Evolutionary conservation across 2,797 vertebrate genomes (phyloP), one percentile per base, ranked within the genome.

Genomic region (Scarus forsteni): DNA sequence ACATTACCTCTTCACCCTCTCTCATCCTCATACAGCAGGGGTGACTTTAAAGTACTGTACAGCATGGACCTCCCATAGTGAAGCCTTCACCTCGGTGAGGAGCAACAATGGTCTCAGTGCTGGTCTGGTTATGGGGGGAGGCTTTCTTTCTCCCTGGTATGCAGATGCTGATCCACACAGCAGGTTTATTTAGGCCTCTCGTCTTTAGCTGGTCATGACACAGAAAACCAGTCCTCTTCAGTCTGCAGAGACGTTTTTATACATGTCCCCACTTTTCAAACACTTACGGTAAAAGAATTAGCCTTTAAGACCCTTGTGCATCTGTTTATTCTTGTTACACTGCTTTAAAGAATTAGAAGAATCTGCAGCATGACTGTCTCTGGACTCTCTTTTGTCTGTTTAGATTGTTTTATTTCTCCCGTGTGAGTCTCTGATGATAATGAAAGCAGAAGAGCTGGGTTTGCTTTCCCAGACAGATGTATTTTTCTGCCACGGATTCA

Each of bases 21-120:
- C 40, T 60, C 51, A 57, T 40, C 18, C 55, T 76, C 60, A 79
- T 19, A 34, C 43, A 62, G 60, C 59, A 63, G 60, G 61, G 69
- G 73, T 48, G 10, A 71, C 61, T 63, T 61, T 51, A 60, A 86
- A 60, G 66, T 68, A 49, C 35, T 38, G 59, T 77, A 58, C 77
- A 65, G 35, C 0, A 12, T 55, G 55, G 83, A 85, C 81, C 79
- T 56, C 83, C 79, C 81, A 72, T 79, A 65, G 80, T 13, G 58
- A 42, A 60, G 27, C 34, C 40, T 65, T 1, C 39, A 74, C 60
- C 55, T 42, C 69, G 18, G 60, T 0, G 2, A 80, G 54, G 18
- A 84, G 80, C 80, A 85, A 85, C 83, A 84, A 78, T 89, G 84
- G 80, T 79, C 70, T 86, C 78, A 88, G 70, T 79, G 84, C 79